A percentile compares a stretch with the other conserved stretches of the same genome.
Conservation (phyloP, 2,113 vertebrate species). For the Poeciliopsis prolifica region DNA sequence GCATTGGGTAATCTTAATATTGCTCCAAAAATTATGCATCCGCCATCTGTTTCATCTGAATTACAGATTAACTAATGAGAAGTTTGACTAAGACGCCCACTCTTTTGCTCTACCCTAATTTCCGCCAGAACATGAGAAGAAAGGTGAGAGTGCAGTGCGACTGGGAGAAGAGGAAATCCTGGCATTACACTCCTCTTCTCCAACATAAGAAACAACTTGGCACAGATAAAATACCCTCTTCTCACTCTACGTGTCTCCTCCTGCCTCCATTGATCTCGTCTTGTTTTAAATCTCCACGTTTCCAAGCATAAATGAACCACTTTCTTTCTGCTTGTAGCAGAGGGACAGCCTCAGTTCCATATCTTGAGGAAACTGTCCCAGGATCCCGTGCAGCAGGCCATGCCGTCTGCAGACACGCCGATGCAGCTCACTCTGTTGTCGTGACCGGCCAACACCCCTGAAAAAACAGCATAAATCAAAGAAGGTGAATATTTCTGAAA, state of each 20-base stretch:
- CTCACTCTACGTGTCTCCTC: slow-evolving; percentile 41
- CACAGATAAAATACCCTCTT: slow-evolving; percentile 67
- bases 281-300: slow-evolving; percentile 41
- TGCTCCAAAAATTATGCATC: slow-evolving; percentile 53
- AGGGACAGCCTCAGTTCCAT: slow-evolving; percentile 86
- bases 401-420: slow-evolving; percentile 91
- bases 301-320: slow-evolving; percentile 20
- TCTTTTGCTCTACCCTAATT: slow-evolving; percentile 23
- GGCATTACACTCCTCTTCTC: slow-evolving; percentile 49
- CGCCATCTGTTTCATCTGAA: slow-evolving; percentile 33
- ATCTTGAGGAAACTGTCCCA: slow-evolving; percentile 99
- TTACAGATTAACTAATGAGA: slow-evolving; percentile 37
- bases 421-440: slow-evolving; percentile 98
- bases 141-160: slow-evolving; percentile 41
- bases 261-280: slow-evolving; percentile 17
- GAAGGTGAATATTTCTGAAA: neutral
- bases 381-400: slow-evolving; percentile 96
- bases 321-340: slow-evolving; percentile 29
- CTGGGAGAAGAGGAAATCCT: slow-evolving; percentile 46
- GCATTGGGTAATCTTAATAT: slow-evolving; percentile 36
- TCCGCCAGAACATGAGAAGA: slow-evolving; percentile 48
- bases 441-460: slow-evolving; percentile 93
- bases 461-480: neutral
- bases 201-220: slow-evolving; percentile 68
- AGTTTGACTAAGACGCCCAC: slow-evolving; percentile 37